These are phyloP conservation scores for Pholis gunnellus DNA, from an alignment of 2,113 vertebrate genomes.

Conservation along the genomic window DNA sequence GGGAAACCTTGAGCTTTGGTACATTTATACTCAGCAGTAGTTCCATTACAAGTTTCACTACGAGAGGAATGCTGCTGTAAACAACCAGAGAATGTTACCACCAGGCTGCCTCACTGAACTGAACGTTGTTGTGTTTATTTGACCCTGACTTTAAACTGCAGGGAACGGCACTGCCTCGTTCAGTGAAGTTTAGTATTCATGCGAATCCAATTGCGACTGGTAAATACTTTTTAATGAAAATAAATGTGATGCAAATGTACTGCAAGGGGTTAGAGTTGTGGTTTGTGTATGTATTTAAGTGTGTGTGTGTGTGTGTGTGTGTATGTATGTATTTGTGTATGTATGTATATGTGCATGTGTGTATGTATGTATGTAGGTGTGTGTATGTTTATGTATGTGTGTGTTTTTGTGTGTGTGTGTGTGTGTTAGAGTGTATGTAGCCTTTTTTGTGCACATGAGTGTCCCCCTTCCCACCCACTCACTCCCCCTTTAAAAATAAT, in stretches of 20 bases:
- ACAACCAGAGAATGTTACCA: not conserved
- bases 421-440: no score
- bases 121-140: not conserved
- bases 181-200: not conserved
- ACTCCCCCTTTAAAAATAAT: not conserved
- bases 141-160: not conserved
- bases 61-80: not conserved
- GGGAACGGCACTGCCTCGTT: not conserved
- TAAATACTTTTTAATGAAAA: not conserved
- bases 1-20: constrained; percentile 38
- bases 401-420: not conserved
- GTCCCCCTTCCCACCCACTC: not conserved
- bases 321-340: no score
- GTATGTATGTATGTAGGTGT: no score
- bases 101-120: not conserved
- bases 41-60: not conserved
- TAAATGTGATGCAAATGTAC: not conserved
- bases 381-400: not conserved
- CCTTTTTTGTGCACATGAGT: not conserved
- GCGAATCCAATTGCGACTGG: not conserved
- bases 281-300: no score
- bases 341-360: no score
- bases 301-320: no score
- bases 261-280: not conserved
- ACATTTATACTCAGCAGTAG: not conserved